These are phyloP conservation scores for Apamea anceps DNA, from an alignment of 2,888 invertebrate genomes.

Conservation along the genomic window DNA sequence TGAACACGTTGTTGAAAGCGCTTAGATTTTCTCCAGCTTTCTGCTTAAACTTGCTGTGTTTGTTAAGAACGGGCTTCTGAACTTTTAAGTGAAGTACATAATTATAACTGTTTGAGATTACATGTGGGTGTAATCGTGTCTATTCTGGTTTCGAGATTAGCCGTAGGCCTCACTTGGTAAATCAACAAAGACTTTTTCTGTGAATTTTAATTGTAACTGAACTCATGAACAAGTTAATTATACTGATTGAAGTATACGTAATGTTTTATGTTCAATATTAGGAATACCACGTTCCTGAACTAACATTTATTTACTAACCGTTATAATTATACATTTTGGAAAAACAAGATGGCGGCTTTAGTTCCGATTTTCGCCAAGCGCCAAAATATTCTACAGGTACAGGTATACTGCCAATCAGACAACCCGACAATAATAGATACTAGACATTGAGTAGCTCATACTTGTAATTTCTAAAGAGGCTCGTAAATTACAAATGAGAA, in stretches of 20 bases:
- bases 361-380: background rate
- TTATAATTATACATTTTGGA: background rate
- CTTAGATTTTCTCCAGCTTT: constrained; percentile 46
- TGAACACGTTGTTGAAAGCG: constrained; percentile 41
- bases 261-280: background rate
- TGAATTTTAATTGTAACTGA: background rate
- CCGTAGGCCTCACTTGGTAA: background rate
- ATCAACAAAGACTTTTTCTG: background rate
- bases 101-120: constrained; percentile 6
- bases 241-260: background rate
- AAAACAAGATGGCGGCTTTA: background rate
- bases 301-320: background rate
- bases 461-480: background rate
- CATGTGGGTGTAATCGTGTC: background rate
- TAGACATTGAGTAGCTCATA: background rate
- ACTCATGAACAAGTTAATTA: background rate
- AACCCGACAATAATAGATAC: background rate
- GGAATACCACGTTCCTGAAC: background rate
- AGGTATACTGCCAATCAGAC: background rate
- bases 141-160: background rate
- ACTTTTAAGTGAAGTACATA: constrained; percentile 19
- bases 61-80: constrained; percentile 26
- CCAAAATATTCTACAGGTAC: too few species aligned
- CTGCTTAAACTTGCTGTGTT: constrained; percentile 37
- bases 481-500: constrained; percentile 21